These are phyloP conservation scores for Noctuana brunneofusca DNA, from an alignment of 2,888 invertebrate species.

Conservation along the genomic window DNA sequence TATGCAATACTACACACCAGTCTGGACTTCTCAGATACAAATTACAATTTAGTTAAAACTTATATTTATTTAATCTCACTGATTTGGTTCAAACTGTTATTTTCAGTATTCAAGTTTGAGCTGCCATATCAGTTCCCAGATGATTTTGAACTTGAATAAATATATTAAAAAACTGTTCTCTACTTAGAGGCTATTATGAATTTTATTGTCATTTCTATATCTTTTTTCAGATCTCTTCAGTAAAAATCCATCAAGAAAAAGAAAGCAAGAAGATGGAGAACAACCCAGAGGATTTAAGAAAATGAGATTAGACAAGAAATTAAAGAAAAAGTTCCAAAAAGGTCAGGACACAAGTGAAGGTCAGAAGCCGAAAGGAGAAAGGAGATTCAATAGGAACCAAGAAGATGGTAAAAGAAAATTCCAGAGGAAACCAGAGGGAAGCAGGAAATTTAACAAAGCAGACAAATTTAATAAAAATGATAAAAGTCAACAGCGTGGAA, in stretches of 20 bases:
- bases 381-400: constrained; percentile 46
- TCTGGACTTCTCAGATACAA: background rate
- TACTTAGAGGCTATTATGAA: no score
- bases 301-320: constrained; percentile 70
- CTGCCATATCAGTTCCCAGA: no score
- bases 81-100: no score
- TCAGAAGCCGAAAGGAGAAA: constrained; percentile 41
- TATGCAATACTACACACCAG: no score
- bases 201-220: background rate
- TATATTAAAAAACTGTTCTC: background rate
- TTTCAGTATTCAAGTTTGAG: no score
- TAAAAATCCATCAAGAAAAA: constrained; percentile 58
- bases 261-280: constrained; percentile 62
- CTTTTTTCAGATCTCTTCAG: constrained; percentile 66
- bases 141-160: no score
- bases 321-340: constrained; percentile 66
- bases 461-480: constrained; percentile 36
- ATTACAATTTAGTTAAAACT: background rate
- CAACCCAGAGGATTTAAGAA: constrained; percentile 71
- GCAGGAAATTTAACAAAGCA: constrained; percentile 40
- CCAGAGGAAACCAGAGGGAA: constrained; percentile 41
- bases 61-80: no score
- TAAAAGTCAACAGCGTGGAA: constrained; percentile 39
- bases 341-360: constrained; percentile 43
- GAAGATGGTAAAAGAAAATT: constrained; percentile 45